Percentiles rank a stretch among this genome's conserved stretches.
phyloP scores from a whole-genome alignment of 2,797 vertebrate genomes.

The Spinibarbus caldwelli region DNA sequence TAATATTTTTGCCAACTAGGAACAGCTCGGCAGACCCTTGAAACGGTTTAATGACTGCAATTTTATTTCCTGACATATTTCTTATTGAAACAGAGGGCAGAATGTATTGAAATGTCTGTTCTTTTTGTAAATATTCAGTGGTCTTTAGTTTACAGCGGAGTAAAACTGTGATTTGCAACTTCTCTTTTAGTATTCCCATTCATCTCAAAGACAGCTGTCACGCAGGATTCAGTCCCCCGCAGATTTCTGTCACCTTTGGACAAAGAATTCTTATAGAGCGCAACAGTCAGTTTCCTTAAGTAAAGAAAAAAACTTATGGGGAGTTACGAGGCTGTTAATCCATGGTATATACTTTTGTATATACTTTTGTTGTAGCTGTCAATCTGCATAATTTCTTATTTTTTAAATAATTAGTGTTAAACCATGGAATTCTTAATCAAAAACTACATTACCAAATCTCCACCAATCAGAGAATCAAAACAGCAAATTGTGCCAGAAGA shows the following conservation, averaged over 20 bases:
- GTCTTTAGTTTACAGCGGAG: constrained; percentile 6
- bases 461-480: background rate
- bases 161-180: constrained; percentile 6
- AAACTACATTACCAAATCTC: background rate
- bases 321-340: background rate
- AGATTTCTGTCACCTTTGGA: background rate
- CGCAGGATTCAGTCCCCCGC: background rate
- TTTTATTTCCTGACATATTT: constrained; percentile 2
- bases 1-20: background rate
- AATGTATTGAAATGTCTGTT: background rate
- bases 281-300: background rate
- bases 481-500: too few species aligned
- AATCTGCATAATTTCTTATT: background rate
- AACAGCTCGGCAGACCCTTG: background rate
- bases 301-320: background rate
- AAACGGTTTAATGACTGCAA: background rate
- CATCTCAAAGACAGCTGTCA: background rate
- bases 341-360: background rate
- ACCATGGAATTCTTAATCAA: background rate
- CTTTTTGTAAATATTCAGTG: background rate
- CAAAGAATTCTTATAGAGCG: background rate
- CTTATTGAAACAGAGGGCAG: background rate
- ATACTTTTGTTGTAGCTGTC: background rate
- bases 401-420: background rate
- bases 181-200: constrained; percentile 16